Percentiles rank a stretch among this genome's conserved stretches.
phyloP scores from a whole-genome alignment of 2,888 invertebrate species.

The Digitonthophagus gazella region DNA sequence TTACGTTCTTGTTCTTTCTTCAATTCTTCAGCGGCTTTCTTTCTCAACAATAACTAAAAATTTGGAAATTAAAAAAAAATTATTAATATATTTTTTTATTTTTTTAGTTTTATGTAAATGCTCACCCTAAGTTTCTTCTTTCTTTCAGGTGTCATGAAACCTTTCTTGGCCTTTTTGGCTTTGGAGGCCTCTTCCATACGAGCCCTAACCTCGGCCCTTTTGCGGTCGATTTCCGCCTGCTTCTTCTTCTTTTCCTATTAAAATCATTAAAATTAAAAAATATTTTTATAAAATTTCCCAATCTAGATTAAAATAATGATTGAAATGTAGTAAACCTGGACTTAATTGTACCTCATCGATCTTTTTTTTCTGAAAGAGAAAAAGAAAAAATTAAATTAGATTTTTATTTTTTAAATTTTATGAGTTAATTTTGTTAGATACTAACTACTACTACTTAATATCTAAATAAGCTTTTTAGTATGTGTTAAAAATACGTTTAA shows the following conservation, averaged over 20 bases:
- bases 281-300: no score
- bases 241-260: conserved; percentile 93
- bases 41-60: conserved; percentile 91
- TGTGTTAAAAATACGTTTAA: no score
- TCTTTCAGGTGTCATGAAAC: conserved; percentile 99
- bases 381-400: conserved; percentile 51
- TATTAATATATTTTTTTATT: not conserved
- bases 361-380: conserved; percentile 70
- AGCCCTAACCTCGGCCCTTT: conserved; percentile 98
- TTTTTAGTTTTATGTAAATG: conserved; percentile 32
- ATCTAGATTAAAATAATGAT: no score
- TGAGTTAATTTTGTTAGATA: not conserved
- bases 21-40: conserved; percentile 99
- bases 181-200: conserved; percentile 98
- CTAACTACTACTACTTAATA: conserved; percentile 3
- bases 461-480: not conserved
- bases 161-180: conserved; percentile 99
- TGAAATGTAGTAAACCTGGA: no score
- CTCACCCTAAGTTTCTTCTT: conserved; percentile 99
- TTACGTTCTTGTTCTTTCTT: conserved; percentile 99
- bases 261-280: conserved; percentile 5
- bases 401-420: conserved; percentile 14
- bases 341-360: conserved; percentile 72
- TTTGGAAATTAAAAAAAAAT: not conserved
- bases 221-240: conserved; percentile 96